Conservation (phyloP, 2,797 vertebrate genomes). For the Sebastes steindachneri region DNA sequence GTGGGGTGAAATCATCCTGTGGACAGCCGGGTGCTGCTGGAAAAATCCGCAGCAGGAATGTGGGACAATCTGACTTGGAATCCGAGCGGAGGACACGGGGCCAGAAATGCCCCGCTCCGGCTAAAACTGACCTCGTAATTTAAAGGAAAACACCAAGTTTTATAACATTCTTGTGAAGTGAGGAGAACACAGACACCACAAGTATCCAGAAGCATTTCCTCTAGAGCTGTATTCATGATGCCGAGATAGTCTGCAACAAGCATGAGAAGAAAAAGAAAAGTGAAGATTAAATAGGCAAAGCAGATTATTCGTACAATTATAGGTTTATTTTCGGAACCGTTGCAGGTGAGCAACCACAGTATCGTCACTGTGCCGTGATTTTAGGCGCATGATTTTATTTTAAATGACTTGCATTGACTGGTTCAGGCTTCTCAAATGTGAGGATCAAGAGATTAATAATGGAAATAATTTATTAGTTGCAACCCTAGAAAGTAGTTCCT, state of each 20-base stretch:
- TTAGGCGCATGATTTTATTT: accelerated
- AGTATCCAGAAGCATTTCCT: constrained; percentile 23
- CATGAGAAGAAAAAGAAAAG: neutral
- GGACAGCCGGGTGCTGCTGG: constrained; percentile 55
- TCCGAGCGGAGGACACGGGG: constrained; percentile 20
- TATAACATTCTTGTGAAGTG: constrained; percentile 35
- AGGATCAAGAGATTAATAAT: no score
- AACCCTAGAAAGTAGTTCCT: no score
- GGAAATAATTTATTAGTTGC: no score
- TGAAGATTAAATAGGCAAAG: neutral
- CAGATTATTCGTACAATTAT: neutral
- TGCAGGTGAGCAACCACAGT: neutral
- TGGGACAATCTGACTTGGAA: constrained; percentile 63
- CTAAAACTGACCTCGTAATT: constrained; percentile 53
- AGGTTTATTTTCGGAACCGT: neutral
- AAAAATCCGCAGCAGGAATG: constrained; percentile 76
- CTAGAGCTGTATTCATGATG: neutral
- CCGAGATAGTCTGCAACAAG: neutral
- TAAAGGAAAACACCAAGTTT: constrained; percentile 59
- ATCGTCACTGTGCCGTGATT: neutral
- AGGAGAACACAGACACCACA: constrained; percentile 48
- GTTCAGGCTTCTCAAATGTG: no score
- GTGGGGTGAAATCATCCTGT: constrained; percentile 71
- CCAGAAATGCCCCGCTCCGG: constrained; percentile 57
- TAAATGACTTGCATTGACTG: no score